phyloP scores from a whole-genome alignment of 23 tunicate genomes.

The Diplosoma virens region DNA sequence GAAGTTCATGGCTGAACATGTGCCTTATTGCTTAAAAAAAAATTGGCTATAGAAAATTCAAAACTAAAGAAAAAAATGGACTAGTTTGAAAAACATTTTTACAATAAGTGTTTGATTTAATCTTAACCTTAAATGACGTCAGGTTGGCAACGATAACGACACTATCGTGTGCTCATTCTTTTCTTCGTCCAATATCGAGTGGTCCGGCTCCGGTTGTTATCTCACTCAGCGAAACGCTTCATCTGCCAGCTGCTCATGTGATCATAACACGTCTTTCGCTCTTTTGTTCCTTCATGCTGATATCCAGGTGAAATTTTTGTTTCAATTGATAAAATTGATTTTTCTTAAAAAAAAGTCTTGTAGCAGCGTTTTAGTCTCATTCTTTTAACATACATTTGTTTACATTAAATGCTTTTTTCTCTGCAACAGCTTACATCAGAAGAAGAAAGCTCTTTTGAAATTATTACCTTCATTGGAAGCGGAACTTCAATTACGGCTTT shows the following conservation, averaged over 20 bases:
- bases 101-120: no score
- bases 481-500: slow-evolving; percentile 87
- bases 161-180: slow-evolving; percentile 26
- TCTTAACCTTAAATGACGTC: no score
- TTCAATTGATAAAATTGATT: no score
- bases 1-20: no score
- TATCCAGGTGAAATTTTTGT: slow-evolving; percentile 37
- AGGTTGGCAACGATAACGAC: neutral
- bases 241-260: slow-evolving; percentile 75
- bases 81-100: no score
- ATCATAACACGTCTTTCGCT: slow-evolving; percentile 92
- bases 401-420: no score
- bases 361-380: no score
- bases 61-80: no score
- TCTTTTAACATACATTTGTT: no score
- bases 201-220: slow-evolving; percentile 39
- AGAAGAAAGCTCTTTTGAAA: slow-evolving; percentile 50
- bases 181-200: neutral
- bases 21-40: no score
- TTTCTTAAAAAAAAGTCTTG: no score
- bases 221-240: slow-evolving; percentile 28
- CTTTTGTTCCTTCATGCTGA: slow-evolving; percentile 78
- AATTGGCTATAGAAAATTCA: no score
- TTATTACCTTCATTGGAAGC: slow-evolving; percentile 85
- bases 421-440: slow-evolving; percentile 42